Base-by-base conservation (phyloP, 2,113 vertebrate species). In the Chaetura pelagica region DNA sequence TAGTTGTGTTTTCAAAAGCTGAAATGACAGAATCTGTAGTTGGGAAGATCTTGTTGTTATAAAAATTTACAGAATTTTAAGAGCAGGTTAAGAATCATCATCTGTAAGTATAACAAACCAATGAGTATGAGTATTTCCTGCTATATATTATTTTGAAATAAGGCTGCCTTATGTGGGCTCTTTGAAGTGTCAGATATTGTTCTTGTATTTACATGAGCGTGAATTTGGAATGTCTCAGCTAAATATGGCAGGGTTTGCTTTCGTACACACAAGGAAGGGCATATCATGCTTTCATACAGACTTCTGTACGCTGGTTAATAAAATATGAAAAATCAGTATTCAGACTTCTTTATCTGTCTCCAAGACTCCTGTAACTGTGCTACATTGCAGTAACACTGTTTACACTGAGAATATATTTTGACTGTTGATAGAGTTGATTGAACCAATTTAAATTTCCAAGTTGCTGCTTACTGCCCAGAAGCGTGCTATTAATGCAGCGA, bases 371-470 rank as follows among this genome's bases (percentile, higher is more conserved):
- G 9, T 58, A 79, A 73, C 16, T 38, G 51, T 72, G 15, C 44
- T 62, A 10, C 84, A 58, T 83, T 54, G 79, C 62, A 80, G 15
- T 78, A 94, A 55, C 40, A 40, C 32, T 66, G 9, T 92, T 90
- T 67, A 95, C 19, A 62, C 63, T 76, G 49, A 76, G 46, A 91
- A 83, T 52, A 22, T 10, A 7, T 63, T 93, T 82, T 87, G 67
- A 18, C 54, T 73, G 27, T 89, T 91, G 72, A 18, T 48, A 62
- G 35, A 10, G 26, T 61, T 91, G 75, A 80, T 40, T 88, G 63
- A 69, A 85, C 73, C 29, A 23, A 80, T 89, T 85, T 88, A 88
- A 59, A 93, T 93, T 91, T 94, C 26, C 46, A 63, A 38, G 71
- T 49, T 74, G 63, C 18, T 76, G 22, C 34, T 93, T 40, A 90